Evolutionary conservation across 2,888 invertebrate species (phyloP), one percentile per base, ranked within the genome.

Genomic region (Drosophila melanocephala): DNA sequence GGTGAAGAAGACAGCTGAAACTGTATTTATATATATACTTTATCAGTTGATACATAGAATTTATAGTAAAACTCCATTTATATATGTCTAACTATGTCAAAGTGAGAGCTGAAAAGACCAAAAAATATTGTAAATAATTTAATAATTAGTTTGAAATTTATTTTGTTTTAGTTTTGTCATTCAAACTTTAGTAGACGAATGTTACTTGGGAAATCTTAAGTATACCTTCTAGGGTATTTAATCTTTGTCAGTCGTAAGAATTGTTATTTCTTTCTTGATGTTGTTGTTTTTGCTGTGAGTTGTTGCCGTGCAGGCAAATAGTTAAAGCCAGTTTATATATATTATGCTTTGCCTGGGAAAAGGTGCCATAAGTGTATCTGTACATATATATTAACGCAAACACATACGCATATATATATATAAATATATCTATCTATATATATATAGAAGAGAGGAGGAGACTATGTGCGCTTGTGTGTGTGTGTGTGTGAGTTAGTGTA

Each of bases 241-340:
- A 19, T 30, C 35, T 57, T 28, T 59, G 26, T 50, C 28, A 28
- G 16, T 9, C 30, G 19, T 37, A 3, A 28, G 37, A 26, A 16
- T 26, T 5, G 14, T 12, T 33, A 14, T 33, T 26, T 50, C n/a
- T 14, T 75, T 64, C 64, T 66, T 77, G 32, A 37, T 51, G 51
- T 55, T 70, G 62, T 39, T 62, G 55, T 32, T 67, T 52, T 37
- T 58, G 14, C 33, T 63, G 9, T 53, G 44, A 33, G 69, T 60
- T 71, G 77, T 53, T 81, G 78, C 66, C 73, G 53, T 70, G 66
- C 66, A 12, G 26, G 62, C 62, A 72, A 81, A 81, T 87, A 76
- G 82, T 83, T 90, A 83, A 89, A 91, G 90, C 87, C 87, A 87
- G 90, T 90, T 89, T 90, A 90, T 87, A 87, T 19, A 47, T 91